Conservation (phyloP, 2,888 invertebrate genomes). For the Exocentrus adspersus region DNA sequence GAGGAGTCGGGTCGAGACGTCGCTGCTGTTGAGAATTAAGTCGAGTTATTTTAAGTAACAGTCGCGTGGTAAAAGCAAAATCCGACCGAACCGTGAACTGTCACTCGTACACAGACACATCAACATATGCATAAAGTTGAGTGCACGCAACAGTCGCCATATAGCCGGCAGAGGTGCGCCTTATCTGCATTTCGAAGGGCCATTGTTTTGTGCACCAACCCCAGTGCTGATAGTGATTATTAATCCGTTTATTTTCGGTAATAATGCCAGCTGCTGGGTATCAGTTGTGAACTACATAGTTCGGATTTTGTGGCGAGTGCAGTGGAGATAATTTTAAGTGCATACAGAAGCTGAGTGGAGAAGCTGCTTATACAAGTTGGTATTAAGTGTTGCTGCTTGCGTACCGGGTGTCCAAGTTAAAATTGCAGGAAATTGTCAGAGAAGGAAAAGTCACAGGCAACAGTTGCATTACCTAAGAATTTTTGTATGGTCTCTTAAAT, state of each 20-base stretch:
- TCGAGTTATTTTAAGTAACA: slow-evolving; percentile 52
- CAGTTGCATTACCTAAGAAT: no score
- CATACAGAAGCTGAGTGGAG: background rate
- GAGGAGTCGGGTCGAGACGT: slow-evolving; percentile 14
- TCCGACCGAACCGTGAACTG: slow-evolving; percentile 23
- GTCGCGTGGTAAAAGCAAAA: slow-evolving; percentile 49
- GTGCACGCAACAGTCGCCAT: slow-evolving; percentile 12
- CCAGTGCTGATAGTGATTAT: slow-evolving; percentile 15
- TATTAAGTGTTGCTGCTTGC: background rate
- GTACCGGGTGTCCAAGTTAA: background rate
- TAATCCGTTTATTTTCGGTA: slow-evolving; percentile 19
- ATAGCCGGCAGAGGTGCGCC: slow-evolving; percentile 20
- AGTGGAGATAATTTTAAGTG: slow-evolving; percentile 19
- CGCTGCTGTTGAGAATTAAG: slow-evolving; percentile 31
- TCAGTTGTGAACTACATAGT: slow-evolving; percentile 1
- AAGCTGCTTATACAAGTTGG: slow-evolving; percentile 5
- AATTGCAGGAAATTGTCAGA: background rate
- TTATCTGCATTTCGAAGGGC: slow-evolving; percentile 18
- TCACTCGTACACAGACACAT: slow-evolving; percentile 32
- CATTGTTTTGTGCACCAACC: slow-evolving; percentile 5
- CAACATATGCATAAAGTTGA: slow-evolving; percentile 25
- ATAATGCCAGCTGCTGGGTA: slow-evolving; percentile 1
- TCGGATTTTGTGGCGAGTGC: slow-evolving; percentile 8
- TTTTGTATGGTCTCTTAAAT: no score
- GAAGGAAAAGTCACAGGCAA: no score